A percentile compares a stretch with the other conserved stretches of the same genome.
phyloP scores from a whole-genome alignment of 2,888 invertebrate species.

The Trachelus troglodyta region DNA sequence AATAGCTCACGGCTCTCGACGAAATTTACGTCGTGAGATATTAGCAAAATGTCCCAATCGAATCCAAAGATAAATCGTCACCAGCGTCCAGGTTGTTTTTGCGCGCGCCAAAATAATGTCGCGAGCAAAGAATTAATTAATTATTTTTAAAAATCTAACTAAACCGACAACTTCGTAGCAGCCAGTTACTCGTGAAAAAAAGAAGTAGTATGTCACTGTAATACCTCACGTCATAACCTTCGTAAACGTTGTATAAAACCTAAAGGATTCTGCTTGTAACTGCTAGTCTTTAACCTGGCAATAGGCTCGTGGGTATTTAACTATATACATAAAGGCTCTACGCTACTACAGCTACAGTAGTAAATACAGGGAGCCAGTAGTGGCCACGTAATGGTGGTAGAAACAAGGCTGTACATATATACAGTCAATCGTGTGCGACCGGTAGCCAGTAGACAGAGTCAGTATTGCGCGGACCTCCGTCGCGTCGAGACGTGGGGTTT shows the following conservation, averaged over 20 bases:
- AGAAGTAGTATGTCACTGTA: not conserved
- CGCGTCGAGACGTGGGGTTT: slow-evolving; percentile 51
- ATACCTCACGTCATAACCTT: not conserved
- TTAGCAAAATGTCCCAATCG: not conserved
- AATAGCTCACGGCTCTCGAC: not conserved
- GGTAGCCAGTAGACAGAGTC: slow-evolving; percentile 46
- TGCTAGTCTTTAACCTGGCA: not conserved
- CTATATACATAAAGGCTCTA: not conserved
- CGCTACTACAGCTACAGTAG: not conserved
- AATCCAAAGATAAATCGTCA: not conserved
- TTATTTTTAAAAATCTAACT: not conserved
- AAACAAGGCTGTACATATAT: not conserved
- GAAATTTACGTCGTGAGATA: not conserved
- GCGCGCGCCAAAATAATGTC: not conserved
- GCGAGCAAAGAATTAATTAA: not conserved
- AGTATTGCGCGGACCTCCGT: slow-evolving; percentile 61
- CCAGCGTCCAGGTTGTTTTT: not conserved
- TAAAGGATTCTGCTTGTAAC: not conserved
- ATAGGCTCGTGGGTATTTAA: not conserved
- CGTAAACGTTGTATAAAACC: not conserved
- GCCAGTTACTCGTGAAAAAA: not conserved
- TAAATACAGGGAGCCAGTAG: not conserved
- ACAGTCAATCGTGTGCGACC: slow-evolving; percentile 1
- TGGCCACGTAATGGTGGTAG: not conserved
- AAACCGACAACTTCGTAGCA: not conserved